A percentile compares a stretch with the other conserved stretches of the same genome.
phyloP scores from a whole-genome alignment of 2,113 vertebrate genomes.

The Psephotus haematonotus region DNA sequence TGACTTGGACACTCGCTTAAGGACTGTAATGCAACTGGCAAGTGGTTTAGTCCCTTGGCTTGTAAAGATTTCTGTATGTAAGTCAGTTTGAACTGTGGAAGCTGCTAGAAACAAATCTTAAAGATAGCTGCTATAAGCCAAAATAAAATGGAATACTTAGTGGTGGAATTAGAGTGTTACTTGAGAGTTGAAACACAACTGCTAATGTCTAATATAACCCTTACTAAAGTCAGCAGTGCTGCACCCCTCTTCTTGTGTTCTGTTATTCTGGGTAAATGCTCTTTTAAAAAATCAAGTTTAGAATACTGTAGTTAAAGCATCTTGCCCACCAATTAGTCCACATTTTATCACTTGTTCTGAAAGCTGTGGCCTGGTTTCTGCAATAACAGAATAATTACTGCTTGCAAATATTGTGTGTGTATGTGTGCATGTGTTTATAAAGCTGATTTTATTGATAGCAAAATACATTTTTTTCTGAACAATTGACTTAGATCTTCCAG shows the following conservation, averaged over 20 bases:
- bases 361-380: background rate
- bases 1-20: background rate
- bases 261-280: background rate
- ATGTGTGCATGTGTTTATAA: background rate
- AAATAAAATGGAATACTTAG: background rate
- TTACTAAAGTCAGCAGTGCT: background rate
- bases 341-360: background rate
- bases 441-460: background rate
- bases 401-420: background rate
- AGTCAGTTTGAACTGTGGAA: background rate
- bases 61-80: background rate
- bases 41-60: constrained; percentile 2
- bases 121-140: background rate
- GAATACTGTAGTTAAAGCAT: background rate
- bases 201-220: background rate
- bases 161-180: background rate
- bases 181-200: background rate
- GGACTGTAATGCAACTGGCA: background rate
- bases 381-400: background rate
- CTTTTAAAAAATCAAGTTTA: background rate
- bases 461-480: background rate
- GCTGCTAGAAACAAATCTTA: background rate
- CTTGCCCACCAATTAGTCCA: background rate
- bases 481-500: background rate
- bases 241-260: background rate